Conservation (phyloP, 2,113 vertebrate species). For the Phocoena sinus region DNA sequence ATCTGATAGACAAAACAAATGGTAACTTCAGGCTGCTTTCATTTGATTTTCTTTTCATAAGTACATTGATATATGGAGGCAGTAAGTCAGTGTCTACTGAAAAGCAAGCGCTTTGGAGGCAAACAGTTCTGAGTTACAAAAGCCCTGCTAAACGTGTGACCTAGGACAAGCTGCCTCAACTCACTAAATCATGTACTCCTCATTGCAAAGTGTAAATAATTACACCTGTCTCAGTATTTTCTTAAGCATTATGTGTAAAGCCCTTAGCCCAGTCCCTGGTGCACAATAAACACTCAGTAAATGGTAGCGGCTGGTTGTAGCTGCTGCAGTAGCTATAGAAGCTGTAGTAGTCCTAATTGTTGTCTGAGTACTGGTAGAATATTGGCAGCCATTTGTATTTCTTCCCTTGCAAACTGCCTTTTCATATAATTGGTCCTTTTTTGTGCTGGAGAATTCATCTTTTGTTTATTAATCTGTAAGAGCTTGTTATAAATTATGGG, state of each 20-base stretch:
- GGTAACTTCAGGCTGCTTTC: neutral
- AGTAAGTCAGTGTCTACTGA: neutral
- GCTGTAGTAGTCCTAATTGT: neutral
- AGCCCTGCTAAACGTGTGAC: neutral
- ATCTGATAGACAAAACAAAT: conserved; percentile 3
- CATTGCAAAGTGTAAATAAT: neutral
- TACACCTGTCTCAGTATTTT: neutral
- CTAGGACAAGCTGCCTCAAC: neutral
- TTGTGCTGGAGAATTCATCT: neutral
- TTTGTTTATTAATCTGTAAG: neutral
- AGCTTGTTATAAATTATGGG: neutral
- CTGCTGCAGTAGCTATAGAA: neutral
- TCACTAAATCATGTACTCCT: neutral
- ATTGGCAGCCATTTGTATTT: neutral
- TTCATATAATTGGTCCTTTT: neutral
- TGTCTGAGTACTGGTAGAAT: neutral
- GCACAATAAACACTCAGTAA: neutral
- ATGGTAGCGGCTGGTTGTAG: neutral
- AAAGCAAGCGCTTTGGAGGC: neutral
- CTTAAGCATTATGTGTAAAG: neutral
- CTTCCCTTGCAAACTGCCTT: neutral
- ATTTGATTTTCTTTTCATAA: neutral
- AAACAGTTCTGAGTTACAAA: neutral
- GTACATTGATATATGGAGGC: neutral
- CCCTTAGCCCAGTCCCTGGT: neutral